Percentiles rank a stretch among this genome's conserved stretches.
Evolutionary conservation across 1,140 invertebrate genomes (phyloP).

Genomic region (Cherax destructor): DNA sequence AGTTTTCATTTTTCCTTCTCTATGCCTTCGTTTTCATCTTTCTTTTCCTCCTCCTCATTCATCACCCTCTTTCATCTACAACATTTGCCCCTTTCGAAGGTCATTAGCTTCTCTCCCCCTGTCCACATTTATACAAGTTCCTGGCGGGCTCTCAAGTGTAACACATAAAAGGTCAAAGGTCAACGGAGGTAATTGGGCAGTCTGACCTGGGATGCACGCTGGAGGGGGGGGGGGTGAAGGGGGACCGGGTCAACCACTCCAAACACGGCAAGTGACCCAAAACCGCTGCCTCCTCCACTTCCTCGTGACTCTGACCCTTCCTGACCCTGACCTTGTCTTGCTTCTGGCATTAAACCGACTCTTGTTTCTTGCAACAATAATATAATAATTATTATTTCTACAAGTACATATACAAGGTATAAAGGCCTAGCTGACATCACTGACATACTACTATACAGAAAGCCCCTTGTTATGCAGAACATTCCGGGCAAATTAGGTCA

Average conservation of each 20-base stretch:
- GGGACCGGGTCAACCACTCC: background rate
- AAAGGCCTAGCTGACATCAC: too few species aligned
- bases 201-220: background rate
- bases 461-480: too few species aligned
- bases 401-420: too few species aligned
- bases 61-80: background rate
- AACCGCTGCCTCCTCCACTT: background rate
- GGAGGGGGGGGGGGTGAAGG: background rate
- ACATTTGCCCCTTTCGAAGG: too few species aligned
- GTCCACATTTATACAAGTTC: background rate
- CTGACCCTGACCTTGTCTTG: too few species aligned
- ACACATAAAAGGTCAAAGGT: slow-evolving; percentile 1
- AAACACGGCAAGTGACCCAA: background rate
- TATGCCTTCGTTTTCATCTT: background rate
- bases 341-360: too few species aligned
- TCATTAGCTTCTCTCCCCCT: background rate
- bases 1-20: too few species aligned
- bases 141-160: slow-evolving; percentile 5
- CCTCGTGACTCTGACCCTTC: background rate
- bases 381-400: too few species aligned
- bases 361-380: too few species aligned
- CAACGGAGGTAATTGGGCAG: background rate
- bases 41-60: background rate
- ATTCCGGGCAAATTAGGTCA: too few species aligned
- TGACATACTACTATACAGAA: too few species aligned